Evolutionary conservation across 1,140 invertebrate genomes (phyloP).

Genomic region (Mya arenaria): DNA sequence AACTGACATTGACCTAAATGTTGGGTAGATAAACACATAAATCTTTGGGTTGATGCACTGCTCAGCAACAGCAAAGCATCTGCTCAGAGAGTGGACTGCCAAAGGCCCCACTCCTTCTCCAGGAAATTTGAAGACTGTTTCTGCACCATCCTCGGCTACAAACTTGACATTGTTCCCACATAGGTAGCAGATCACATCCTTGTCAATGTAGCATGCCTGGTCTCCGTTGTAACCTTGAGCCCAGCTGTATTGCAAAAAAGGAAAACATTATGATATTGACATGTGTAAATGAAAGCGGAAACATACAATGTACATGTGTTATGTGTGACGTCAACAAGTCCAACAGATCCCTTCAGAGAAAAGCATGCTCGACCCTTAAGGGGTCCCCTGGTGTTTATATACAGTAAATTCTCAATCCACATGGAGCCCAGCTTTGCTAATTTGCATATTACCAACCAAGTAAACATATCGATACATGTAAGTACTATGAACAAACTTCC

Average conservation of each 20-base stretch:
- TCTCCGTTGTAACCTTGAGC: constrained; percentile 76
- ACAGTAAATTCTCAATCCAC: neutral
- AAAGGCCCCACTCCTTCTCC: constrained; percentile 75
- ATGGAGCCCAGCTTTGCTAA: neutral
- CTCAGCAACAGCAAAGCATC: constrained; percentile 76
- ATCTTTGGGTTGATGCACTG: constrained; percentile 75
- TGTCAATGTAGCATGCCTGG: constrained; percentile 71
- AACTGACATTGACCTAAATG: constrained; percentile 65
- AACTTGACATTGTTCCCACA: constrained; percentile 78
- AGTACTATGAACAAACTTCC: too few relatives aligned
- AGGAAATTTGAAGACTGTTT: constrained; percentile 73
- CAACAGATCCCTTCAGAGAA: constrained; percentile 4
- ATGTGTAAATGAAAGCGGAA: neutral
- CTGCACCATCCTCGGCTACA: constrained; percentile 72
- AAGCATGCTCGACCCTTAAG: neutral
- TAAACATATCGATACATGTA: too few relatives aligned
- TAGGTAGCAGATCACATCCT: constrained; percentile 74
- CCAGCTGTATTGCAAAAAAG: constrained; percentile 73
- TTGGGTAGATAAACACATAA: constrained; percentile 74
- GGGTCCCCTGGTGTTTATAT: constrained; percentile 14
- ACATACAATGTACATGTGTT: neutral
- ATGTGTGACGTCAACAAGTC: neutral
- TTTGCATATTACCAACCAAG: too few relatives aligned
- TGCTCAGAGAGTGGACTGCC: constrained; percentile 73
- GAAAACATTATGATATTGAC: neutral